These are phyloP conservation scores for Apodemus agrarius DNA, from an alignment of 2,797 vertebrate species.

Conservation along the genomic window DNA sequence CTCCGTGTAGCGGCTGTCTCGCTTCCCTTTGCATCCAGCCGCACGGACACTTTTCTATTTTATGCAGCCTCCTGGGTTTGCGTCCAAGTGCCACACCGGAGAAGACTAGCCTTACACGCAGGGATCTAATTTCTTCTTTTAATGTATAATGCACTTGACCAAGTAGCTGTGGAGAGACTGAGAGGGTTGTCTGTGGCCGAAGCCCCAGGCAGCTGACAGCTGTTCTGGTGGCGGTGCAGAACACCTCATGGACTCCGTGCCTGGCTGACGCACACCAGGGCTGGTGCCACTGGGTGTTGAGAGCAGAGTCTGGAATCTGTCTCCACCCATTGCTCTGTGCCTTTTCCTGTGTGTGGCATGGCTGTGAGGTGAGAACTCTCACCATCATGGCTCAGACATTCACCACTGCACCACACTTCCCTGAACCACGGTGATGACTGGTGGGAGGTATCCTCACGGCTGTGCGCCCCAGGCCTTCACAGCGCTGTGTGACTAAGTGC, in stretches of 20 bases:
- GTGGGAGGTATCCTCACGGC: background rate
- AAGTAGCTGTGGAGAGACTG: conserved; percentile 60
- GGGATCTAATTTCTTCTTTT: conserved; percentile 54
- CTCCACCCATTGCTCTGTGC: conserved; percentile 77
- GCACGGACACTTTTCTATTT: conserved; percentile 83
- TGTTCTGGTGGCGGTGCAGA: background rate
- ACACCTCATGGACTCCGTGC: conserved; percentile 63
- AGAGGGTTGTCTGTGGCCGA: conserved; percentile 50
- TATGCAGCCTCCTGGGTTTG: conserved; percentile 85
- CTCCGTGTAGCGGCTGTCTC: conserved; percentile 81
- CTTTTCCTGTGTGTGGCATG: conserved; percentile 62
- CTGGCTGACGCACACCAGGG: conserved; percentile 43
- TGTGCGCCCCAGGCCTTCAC: conserved; percentile 27
- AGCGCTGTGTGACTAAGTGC: conserved; percentile 71
- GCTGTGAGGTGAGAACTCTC: conserved; percentile 65
- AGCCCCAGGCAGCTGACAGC: conserved; percentile 60
- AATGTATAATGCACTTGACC: background rate
- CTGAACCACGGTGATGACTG: background rate
- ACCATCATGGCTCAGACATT: conserved; percentile 61
- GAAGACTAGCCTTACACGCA: conserved; percentile 73
- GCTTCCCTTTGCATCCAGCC: conserved; percentile 77
- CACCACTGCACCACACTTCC: background rate
- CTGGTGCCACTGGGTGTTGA: conserved; percentile 51
- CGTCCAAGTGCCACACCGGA: conserved; percentile 80
- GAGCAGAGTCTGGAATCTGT: conserved; percentile 64